Conservation (phyloP, 1,140 invertebrate genomes). For the Eriosoma lanigerum region DNA sequence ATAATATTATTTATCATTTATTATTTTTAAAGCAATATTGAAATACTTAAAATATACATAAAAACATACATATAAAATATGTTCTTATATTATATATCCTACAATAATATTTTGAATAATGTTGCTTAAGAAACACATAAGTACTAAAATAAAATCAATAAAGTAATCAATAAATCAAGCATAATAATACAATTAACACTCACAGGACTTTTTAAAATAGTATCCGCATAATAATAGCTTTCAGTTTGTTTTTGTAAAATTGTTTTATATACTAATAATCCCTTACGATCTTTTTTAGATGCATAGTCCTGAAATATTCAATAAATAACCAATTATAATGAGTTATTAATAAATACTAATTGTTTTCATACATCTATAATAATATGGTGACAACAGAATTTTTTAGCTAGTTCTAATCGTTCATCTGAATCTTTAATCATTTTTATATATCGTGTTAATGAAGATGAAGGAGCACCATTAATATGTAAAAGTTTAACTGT, state of each 20-base stretch:
- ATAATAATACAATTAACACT: conserved; percentile 10
- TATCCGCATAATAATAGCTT: conserved; percentile 46
- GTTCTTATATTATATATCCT: no score
- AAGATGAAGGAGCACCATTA: conserved; percentile 45
- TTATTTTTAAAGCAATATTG: conserved; percentile 28
- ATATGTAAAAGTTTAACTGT: conserved; percentile 31
- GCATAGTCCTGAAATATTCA: conserved; percentile 22
- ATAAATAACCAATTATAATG: not conserved
- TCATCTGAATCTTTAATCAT: conserved; percentile 47
- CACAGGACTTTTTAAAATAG: conserved; percentile 46
- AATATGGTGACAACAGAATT: conserved; percentile 36
- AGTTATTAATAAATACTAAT: not conserved
- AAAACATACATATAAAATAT: no score
- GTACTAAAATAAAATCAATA: no score
- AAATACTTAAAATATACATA: no score
- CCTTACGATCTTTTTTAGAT: conserved; percentile 31
- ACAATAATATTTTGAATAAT: no score
- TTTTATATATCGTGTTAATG: conserved; percentile 47
- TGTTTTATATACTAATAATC: conserved; percentile 38
- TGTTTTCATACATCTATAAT: conserved; percentile 44
- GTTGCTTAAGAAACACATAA: no score
- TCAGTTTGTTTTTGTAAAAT: conserved; percentile 44
- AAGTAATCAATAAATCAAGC: no score
- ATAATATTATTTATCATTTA: not conserved
- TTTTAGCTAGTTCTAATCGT: conserved; percentile 43